A percentile compares a stretch with the other conserved stretches of the same genome.
Evolutionary conservation across 2,888 invertebrate genomes (phyloP).

Genomic region (Hypolimnas misippus): DNA sequence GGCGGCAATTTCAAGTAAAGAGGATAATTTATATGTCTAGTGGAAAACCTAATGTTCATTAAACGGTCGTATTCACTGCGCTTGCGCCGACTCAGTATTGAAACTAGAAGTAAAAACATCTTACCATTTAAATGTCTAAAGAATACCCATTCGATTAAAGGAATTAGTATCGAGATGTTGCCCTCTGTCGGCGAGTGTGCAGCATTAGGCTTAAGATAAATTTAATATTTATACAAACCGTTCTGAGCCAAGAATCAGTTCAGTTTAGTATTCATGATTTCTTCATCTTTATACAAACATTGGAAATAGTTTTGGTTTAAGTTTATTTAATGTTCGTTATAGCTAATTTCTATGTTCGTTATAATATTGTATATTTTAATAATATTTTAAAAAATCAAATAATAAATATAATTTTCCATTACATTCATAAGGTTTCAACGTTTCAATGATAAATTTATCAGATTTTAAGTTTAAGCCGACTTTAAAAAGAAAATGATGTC

Average conservation of each 20-base stretch:
- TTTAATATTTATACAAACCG: constrained; percentile 6
- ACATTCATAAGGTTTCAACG: no score
- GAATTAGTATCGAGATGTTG: constrained; percentile 6
- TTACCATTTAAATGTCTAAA: constrained; percentile 36
- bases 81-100: constrained; percentile 19
- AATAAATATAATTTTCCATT: no score
- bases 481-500: no score
- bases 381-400: no score
- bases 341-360: no score
- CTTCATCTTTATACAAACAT: not conserved
- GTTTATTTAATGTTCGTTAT: no score
- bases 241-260: not conserved
- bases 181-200: constrained; percentile 28
- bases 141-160: constrained; percentile 14
- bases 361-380: no score
- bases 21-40: constrained; percentile 33
- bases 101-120: constrained; percentile 36
- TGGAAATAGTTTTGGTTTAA: not conserved
- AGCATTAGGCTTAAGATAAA: not conserved
- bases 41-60: constrained; percentile 26
- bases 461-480: no score
- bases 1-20: constrained; percentile 30
- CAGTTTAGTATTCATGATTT: not conserved
- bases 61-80: constrained; percentile 30
- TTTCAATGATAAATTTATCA: no score